Percentiles rank a stretch among this genome's conserved stretches.
Conservation (phyloP, 1,140 invertebrate species). For the Caerostris extrusa region DNA sequence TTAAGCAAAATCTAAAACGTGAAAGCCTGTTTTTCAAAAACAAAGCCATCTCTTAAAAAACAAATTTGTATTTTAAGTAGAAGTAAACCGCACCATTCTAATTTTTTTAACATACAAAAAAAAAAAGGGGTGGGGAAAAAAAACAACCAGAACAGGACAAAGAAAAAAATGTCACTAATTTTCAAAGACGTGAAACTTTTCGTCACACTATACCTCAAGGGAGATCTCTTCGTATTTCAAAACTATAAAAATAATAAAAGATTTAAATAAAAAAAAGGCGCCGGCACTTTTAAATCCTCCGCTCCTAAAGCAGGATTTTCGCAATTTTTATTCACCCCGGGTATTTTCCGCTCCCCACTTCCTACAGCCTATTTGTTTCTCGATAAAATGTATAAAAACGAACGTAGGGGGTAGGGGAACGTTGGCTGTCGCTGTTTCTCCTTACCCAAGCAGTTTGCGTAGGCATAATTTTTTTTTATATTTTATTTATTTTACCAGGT, state of each 20-base stretch:
- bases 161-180: conserved; percentile 7
- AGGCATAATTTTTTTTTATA: background rate
- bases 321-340: conserved; percentile 18
- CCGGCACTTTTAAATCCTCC: background rate
- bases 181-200: conserved; percentile 29
- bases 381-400: conserved; percentile 37
- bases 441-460: conserved; percentile 27
- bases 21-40: background rate
- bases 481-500: background rate
- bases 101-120: background rate
- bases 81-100: too few species aligned
- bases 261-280: background rate
- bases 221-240: background rate
- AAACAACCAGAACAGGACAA: background rate
- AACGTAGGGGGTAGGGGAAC: background rate
- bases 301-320: conserved; percentile 51
- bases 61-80: background rate
- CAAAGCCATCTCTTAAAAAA: background rate
- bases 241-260: background rate
- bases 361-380: conserved; percentile 57
- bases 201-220: conserved; percentile 16
- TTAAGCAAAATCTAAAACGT: background rate
- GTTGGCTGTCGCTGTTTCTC: background rate
- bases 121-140: background rate
- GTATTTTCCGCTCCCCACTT: conserved; percentile 17